Base-by-base conservation (phyloP, 2,113 vertebrate genomes). In the Apus apus region DNA sequence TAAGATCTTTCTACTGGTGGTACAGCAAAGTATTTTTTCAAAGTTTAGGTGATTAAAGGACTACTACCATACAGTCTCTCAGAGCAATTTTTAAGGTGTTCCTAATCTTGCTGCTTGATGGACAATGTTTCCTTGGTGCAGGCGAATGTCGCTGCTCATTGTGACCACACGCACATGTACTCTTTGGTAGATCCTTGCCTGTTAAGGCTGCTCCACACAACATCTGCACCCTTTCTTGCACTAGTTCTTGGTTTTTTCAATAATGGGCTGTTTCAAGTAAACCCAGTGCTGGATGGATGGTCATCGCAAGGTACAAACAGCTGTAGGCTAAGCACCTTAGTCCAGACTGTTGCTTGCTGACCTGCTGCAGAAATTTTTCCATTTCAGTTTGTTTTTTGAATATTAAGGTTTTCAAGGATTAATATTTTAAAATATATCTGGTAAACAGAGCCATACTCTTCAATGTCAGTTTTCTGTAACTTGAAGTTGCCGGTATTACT, bases 121-220 rank as follows among this genome's bases (percentile, higher is more conserved):
- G 16, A 4, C 6, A 0, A 0, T 64, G 32, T 50, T 79, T 82
- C 65, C 26, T 38, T 66, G 16, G 9, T 66, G 36, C 65, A 25
- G 51, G 6, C 43, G 48, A 12, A 27, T 46, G 25, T 72, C 25
- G 11, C 10, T 53, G 8, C 65, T 48, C 48, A 15, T 56, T 83
- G 50, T 86, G 80, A 46, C 45, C 36, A 22, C 46, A 15, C 25
- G 12, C 13, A 22, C 27, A 30, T 9, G 21, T 53, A 10, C 15
- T 29, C 22, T 45, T 29, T 29, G 18, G 19, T 27, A 36, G 22
- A 30, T 8, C 51, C 45, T 60, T 56, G 53, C 40, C 61, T 60
- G 11, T 36, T 29, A 29, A 32, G 36, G 36, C 54, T 88, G 8
- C 21, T 85, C 30, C 25, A 38, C 3, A 0, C 29, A 53, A 4